phyloP scores from a whole-genome alignment of 2,113 vertebrate species.

The Emberiza fucata region DNA sequence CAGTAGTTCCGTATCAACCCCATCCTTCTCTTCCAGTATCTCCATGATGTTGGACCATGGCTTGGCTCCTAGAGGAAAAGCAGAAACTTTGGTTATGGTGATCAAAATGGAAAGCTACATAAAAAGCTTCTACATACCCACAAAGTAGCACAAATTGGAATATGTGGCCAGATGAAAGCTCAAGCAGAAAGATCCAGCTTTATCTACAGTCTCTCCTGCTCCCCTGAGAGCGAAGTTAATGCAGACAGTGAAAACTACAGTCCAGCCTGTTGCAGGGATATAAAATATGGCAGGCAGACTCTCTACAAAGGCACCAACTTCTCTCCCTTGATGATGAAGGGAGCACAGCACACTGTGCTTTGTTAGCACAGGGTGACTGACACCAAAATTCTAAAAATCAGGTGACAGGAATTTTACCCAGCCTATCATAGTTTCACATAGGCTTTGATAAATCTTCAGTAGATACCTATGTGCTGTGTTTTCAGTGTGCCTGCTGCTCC shows the following conservation, averaged over 20 bases:
- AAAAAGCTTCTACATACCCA: neutral
- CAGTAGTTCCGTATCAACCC: slow-evolving; percentile 92
- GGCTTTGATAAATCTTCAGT: neutral
- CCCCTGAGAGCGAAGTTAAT: neutral
- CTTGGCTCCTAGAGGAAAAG: slow-evolving; percentile 76
- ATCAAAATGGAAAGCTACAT: neutral
- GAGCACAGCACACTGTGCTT: neutral
- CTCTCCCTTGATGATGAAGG: neutral
- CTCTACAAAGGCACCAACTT: neutral
- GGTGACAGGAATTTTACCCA: neutral
- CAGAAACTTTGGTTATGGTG: neutral
- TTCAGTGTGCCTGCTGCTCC: neutral
- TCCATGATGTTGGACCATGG: slow-evolving; percentile 93
- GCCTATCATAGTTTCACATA: neutral
- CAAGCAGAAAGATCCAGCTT: neutral
- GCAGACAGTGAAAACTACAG: neutral
- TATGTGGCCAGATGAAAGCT: neutral
- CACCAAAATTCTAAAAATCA: neutral
- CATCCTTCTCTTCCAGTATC: slow-evolving; percentile 95
- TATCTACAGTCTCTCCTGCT: neutral
- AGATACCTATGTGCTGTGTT: neutral
- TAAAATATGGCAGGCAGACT: neutral
- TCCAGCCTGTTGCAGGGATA: neutral
- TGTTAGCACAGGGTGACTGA: neutral
- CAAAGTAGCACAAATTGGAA: neutral